Base-by-base conservation (phyloP, 2,888 invertebrate genomes). In the Halictus ligatus region DNA sequence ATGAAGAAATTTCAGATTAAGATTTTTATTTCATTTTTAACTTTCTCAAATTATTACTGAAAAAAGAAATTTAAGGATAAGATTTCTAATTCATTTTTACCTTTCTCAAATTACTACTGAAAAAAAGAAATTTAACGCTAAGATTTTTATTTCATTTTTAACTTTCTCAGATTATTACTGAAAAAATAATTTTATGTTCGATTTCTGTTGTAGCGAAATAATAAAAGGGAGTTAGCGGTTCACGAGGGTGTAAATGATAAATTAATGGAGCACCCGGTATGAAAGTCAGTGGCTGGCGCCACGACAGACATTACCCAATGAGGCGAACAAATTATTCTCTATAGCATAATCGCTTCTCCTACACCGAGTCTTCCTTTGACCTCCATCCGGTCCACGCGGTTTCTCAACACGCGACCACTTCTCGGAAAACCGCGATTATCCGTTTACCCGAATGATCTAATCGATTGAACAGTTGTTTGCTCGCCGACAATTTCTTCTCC, bases 261-360 rank as follows among this genome's bases (percentile, higher is more conserved):
- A 54, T 54, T 54, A 54, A 54, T 54, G 21, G 69, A 12, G 21
- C 69, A 69, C 69, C 69, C 69, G 40, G 18, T 88, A 76, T 78
- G 91, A 89, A 77, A 87, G 88, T 91, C 89, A 85, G 81, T 85
- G 86, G 83, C 91, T 93, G 94, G 93, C 94, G 94, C 92, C 94
- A 91, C 86, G 75, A 81, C 82, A 81, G 48, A 85, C 87, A 93
- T 94, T 93, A 94, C 91, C 89, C 93, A 93, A 94, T 94, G 87
- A 89, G 90, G 81, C 88, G 89, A 73, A 88, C 89, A 89, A 92
- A 92, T 92, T 92, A 91, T 91, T 84, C 91, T 91, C 90, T 89
- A 91, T 91, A 90, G 88, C 86, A 89, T 92, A 93, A 93, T 92
- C 91, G 91, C 79, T 84, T 83, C 87, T 85, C 85, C 87, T 84